These are phyloP conservation scores for Leuciscus waleckii DNA, from an alignment of 2,797 vertebrate genomes.

Conservation along the genomic window DNA sequence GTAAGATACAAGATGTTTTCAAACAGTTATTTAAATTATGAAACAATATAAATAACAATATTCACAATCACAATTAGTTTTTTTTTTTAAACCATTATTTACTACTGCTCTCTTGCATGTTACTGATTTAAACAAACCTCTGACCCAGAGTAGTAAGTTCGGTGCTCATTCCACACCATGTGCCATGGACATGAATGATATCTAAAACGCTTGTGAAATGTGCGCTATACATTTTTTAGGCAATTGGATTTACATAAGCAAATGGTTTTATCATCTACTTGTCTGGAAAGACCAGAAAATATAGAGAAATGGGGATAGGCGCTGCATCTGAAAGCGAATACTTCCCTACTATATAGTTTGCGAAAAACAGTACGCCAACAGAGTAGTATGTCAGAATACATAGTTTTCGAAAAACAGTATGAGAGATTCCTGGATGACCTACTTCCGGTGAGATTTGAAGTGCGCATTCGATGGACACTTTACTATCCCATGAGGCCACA, in stretches of 20 bases:
- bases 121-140: background rate
- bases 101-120: background rate
- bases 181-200: background rate
- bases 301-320: background rate
- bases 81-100: background rate
- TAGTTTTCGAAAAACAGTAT: too few relatives aligned
- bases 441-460: too few relatives aligned
- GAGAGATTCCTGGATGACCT: too few relatives aligned
- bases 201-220: background rate
- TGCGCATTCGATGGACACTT: too few relatives aligned
- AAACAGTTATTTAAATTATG: background rate
- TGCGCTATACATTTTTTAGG: background rate
- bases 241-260: background rate
- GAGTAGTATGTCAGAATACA: too few relatives aligned
- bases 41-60: background rate
- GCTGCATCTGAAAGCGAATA: too few relatives aligned
- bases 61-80: background rate
- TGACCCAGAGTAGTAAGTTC: background rate
- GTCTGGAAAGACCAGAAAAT: background rate
- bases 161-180: background rate
- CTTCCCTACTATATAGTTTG: too few relatives aligned
- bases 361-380: too few relatives aligned
- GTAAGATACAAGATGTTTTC: background rate
- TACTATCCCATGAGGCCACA: too few relatives aligned
- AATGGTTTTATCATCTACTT: background rate